phyloP scores from a whole-genome alignment of 37 sponge, comb jelly and placozoan genomes.

The Aphrocallistes beatrix region DNA sequence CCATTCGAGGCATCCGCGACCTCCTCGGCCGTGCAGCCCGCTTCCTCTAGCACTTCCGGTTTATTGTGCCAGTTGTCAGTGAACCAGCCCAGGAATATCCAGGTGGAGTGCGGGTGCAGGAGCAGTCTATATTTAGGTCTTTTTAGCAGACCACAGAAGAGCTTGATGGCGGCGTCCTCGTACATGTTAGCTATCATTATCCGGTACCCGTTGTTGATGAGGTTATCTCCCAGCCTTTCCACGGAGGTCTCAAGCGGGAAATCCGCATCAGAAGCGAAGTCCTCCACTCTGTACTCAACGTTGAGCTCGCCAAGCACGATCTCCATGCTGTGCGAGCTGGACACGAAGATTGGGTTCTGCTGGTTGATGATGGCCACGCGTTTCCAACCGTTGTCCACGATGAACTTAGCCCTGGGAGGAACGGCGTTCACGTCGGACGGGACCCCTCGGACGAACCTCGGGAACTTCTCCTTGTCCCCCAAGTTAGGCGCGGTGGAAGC shows the following conservation, averaged over 20 bases:
- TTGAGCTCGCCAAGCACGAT: not conserved
- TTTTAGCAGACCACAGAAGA: not conserved
- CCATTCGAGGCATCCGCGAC: not conserved
- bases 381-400: not conserved
- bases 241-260: not conserved
- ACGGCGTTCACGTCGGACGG: not conserved
- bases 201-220: not conserved
- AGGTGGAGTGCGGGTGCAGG: not conserved
- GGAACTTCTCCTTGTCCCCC: not conserved
- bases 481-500: not conserved
- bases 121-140: not conserved
- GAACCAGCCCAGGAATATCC: slow-evolving; percentile 16
- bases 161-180: not conserved
- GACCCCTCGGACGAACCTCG: not conserved
- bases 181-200: slow-evolving; percentile 5
- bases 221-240: not conserved
- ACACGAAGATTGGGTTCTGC: not conserved
- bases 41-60: not conserved
- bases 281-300: not conserved
- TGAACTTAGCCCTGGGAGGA: not conserved
- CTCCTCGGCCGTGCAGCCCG: not conserved
- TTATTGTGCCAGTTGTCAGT: slow-evolving; percentile 1
- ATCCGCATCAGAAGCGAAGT: not conserved
- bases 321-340: not conserved
- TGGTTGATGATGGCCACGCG: not conserved